A percentile compares a stretch with the other conserved stretches of the same genome.
Conservation (phyloP, 2,888 invertebrate genomes). For the Lochmaea capreae region DNA sequence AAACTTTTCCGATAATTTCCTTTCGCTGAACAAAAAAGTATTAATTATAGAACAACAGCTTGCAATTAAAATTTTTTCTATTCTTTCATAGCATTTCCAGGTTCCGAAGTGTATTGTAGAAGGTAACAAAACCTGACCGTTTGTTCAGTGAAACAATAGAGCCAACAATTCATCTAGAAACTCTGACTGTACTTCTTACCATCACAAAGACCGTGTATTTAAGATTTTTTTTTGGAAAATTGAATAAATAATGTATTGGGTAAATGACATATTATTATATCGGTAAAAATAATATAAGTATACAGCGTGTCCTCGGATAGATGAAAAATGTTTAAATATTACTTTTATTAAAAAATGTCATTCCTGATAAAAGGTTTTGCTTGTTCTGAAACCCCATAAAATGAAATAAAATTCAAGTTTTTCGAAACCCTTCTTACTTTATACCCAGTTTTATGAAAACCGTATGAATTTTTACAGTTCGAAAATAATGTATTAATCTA, state of each 20-base stretch:
- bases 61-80: not conserved
- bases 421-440: too few relatives aligned
- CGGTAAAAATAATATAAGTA: too few relatives aligned
- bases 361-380: too few relatives aligned
- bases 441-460: too few relatives aligned
- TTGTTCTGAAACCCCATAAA: too few relatives aligned
- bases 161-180: not conserved
- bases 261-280: too few relatives aligned
- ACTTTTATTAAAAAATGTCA: too few relatives aligned
- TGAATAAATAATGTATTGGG: not conserved
- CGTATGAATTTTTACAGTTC: too few relatives aligned
- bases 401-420: too few relatives aligned
- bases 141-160: slow-evolving; percentile 24
- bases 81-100: not conserved
- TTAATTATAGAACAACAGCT: not conserved
- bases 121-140: slow-evolving; percentile 25
- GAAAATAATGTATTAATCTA: too few relatives aligned
- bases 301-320: too few relatives aligned
- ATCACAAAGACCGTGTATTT: not conserved
- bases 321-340: too few relatives aligned
- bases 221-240: not conserved
- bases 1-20: not conserved
- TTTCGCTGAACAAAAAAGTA: not conserved
- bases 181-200: not conserved
- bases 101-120: not conserved